Evolutionary conservation across 2,113 vertebrate genomes (phyloP), one percentile per base, ranked within the genome.

Genomic region (Mastomys natalensis): DNA sequence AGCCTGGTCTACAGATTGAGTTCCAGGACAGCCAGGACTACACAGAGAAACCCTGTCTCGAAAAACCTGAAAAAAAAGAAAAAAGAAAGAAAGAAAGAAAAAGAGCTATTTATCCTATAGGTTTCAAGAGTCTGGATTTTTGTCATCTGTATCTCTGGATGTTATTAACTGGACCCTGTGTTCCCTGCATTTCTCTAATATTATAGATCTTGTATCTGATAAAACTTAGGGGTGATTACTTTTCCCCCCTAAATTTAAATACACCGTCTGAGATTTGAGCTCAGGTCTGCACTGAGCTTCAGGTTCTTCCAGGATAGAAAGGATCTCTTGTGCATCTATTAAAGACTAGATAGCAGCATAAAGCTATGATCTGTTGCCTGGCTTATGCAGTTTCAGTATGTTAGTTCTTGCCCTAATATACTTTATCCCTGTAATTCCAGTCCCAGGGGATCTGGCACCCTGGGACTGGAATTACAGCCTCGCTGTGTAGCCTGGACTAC

Each of bases 61-160:
- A n/a, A n/a, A n/a, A n/a, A n/a, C n/a, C n/a, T 95, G 37, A 34
- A 87, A 74, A 85, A 92, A 45, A 37, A 48, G n/a, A n/a, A n/a
- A n/a, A n/a, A n/a, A n/a, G n/a, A n/a, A 34, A 87, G 76, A 85
- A 92, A 45, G 31, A 48, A 34, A 87, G 76, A 85, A 92, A 45
- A 37, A 48, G 0, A 2, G 0, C 82, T 34, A 2, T 72, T 91
- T 93, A 34, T 89, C 53, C 5, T 85, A 8, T 7, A 55, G 17
- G 22, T 86, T 91, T 89, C 73, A 43, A 60, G 15, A 53, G 10
- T 70, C 40, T 74, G 17, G 43, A 76, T 94, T 95, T 80, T 87
- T 68, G 6, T 26, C 45, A 26, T 13, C 19, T 31, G 7, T 19
- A 64, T 8, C 12, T 4, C 15, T 29, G 6, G 55, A 40, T 82